Evolutionary conservation across 1,140 invertebrate genomes (phyloP).

Genomic region (Tenebrio molitor): DNA sequence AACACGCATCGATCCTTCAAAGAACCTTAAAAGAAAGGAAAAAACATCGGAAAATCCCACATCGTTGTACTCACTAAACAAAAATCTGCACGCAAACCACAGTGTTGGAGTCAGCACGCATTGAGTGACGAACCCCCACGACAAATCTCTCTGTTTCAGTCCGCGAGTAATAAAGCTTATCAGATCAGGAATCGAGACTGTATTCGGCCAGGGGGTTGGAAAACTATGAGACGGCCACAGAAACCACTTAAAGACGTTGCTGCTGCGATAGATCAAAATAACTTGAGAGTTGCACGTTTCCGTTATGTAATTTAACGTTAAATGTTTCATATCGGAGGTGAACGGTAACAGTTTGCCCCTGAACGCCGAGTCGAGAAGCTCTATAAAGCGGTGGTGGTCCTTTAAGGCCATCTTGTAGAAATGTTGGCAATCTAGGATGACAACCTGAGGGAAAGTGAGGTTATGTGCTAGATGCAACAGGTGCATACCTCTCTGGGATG

Average conservation of each 20-base stretch:
- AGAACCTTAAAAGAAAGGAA: conserved; percentile 57
- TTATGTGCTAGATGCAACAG: too few relatives aligned
- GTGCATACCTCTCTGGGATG: conserved; percentile 19
- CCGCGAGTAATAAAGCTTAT: conserved; percentile 73
- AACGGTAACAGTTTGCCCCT: conserved; percentile 75
- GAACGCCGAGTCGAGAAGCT: conserved; percentile 75
- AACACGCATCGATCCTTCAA: conserved; percentile 67
- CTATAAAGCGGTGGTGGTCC: conserved; percentile 76
- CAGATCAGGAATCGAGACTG: conserved; percentile 71
- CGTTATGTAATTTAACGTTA: conserved; percentile 75
- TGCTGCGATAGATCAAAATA: conserved; percentile 75
- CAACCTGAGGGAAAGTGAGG: conserved; percentile 66
- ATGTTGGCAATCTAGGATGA: conserved; percentile 89
- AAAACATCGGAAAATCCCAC: conserved; percentile 7
- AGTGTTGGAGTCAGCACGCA: conserved; percentile 82
- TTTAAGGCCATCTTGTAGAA: conserved; percentile 79
- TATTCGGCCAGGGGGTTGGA: conserved; percentile 86
- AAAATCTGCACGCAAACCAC: conserved; percentile 68
- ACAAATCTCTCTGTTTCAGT: conserved; percentile 68
- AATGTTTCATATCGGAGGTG: conserved; percentile 68
- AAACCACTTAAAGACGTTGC: conserved; percentile 60
- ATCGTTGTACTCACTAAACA: conserved; percentile 59
- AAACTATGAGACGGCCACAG: conserved; percentile 79
- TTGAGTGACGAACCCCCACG: conserved; percentile 82
- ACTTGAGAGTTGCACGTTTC: conserved; percentile 75